A percentile compares a stretch with the other conserved stretches of the same genome.
Conservation (phyloP, 2,113 vertebrate species). For the Lepus europaeus region DNA sequence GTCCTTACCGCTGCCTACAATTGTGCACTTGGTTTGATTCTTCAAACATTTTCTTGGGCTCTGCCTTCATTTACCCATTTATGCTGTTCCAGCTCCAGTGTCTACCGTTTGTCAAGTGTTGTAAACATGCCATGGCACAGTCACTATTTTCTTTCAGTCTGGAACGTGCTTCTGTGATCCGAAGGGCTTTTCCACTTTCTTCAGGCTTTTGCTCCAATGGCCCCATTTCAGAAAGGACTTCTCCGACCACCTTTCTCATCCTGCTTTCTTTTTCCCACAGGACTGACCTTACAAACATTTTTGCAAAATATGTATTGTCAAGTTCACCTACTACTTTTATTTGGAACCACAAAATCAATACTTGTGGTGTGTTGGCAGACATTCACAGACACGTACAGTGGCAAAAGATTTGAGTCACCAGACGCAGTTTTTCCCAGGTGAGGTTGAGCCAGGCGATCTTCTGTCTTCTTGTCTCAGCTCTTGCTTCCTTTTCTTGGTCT, state of each 20-base stretch:
- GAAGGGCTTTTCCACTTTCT: background rate
- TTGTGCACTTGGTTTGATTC: background rate
- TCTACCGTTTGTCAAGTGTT: background rate
- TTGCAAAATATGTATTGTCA: background rate
- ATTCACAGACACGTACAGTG: background rate
- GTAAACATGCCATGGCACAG: too few relatives aligned
- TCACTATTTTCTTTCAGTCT: background rate
- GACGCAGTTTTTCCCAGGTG: fast-evolving
- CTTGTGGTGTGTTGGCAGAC: background rate
- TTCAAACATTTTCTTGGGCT: background rate
- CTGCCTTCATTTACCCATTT: background rate
- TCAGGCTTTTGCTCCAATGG: background rate
- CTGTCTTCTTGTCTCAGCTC: background rate
- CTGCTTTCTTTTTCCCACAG: background rate
- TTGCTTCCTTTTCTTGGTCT: background rate
- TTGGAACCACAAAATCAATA: background rate
- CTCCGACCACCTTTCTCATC: background rate
- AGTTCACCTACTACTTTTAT: background rate
- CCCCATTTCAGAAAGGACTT: background rate
- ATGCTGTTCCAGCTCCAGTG: too few relatives aligned
- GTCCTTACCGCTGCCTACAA: background rate
- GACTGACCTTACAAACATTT: background rate
- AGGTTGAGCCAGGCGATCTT: fast-evolving
- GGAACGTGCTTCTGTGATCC: background rate
- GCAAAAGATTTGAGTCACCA: background rate